A percentile compares a stretch with the other conserved stretches of the same genome.
phyloP scores from a whole-genome alignment of 2,888 invertebrate genomes.

The Synergus umbraculus region DNA sequence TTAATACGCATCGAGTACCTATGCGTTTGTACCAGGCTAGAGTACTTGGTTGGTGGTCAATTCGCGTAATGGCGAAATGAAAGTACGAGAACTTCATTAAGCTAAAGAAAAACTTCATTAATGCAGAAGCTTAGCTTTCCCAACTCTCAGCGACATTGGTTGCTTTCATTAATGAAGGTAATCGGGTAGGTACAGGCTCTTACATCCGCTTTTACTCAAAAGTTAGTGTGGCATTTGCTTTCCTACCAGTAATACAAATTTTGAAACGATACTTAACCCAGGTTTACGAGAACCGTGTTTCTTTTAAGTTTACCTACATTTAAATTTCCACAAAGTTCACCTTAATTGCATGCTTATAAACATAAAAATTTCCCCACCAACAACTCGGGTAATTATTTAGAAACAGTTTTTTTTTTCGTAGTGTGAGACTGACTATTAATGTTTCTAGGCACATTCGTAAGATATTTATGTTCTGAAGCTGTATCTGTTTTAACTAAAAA shows the following conservation, averaged over 20 bases:
- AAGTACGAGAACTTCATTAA: conserved; percentile 51
- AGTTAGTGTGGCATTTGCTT: conserved; percentile 17
- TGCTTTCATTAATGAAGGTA: conserved; percentile 33
- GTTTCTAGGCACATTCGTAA: too few relatives aligned
- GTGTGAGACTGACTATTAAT: too few relatives aligned
- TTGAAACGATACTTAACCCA: conserved; percentile 4
- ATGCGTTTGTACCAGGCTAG: conserved; percentile 32
- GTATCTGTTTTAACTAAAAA: too few relatives aligned
- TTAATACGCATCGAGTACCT: conserved; percentile 54
- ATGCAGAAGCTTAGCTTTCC: conserved; percentile 26
- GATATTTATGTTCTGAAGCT: too few relatives aligned
- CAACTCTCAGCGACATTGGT: conserved; percentile 16
- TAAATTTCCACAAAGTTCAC: background rate
- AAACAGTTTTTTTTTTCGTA: too few relatives aligned
- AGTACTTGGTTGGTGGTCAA: conserved; percentile 44
- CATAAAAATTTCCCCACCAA: too few relatives aligned
- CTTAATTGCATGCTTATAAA: too few relatives aligned
- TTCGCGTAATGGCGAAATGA: conserved; percentile 44
- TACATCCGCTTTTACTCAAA: conserved; percentile 10
- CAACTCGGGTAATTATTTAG: too few relatives aligned
- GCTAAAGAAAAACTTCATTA: conserved; percentile 39
- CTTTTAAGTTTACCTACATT: background rate
- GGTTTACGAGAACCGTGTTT: background rate
- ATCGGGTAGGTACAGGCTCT: conserved; percentile 23
- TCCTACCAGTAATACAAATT: background rate